Percentiles rank a stretch among this genome's conserved stretches.
phyloP scores from a whole-genome alignment of 2,797 vertebrate genomes.

The Acropternis orthonyx region DNA sequence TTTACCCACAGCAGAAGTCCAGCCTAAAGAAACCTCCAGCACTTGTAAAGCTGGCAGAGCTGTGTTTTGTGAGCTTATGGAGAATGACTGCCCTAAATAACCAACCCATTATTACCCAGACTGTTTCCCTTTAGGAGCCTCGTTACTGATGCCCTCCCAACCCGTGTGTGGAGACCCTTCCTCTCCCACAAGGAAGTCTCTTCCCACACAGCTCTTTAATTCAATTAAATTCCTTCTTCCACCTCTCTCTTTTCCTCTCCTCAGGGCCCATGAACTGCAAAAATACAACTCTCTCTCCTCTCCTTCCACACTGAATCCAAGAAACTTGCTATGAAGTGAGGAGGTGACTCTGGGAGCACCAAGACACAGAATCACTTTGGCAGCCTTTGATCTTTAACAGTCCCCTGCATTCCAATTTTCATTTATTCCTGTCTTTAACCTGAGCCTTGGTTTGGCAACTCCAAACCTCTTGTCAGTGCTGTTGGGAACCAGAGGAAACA shows the following conservation, averaged over 20 bases:
- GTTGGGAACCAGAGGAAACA: slow-evolving; percentile 15
- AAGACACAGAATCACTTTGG: background rate
- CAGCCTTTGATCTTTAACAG: slow-evolving; percentile 2
- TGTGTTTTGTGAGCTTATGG: background rate
- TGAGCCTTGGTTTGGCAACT: background rate
- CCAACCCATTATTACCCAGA: background rate
- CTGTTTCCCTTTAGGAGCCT: background rate
- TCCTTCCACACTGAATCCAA: background rate
- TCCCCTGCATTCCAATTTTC: background rate
- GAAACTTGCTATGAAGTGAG: background rate
- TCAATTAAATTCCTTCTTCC: background rate
- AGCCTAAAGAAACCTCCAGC: background rate
- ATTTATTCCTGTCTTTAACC: background rate
- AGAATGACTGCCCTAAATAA: background rate
- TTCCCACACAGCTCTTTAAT: background rate
- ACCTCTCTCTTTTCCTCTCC: background rate
- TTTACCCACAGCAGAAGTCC: background rate
- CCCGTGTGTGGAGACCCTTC: background rate
- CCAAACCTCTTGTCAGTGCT: slow-evolving; percentile 36
- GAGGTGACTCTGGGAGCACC: background rate
- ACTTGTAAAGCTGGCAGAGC: background rate
- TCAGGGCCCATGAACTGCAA: background rate
- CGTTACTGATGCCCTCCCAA: background rate
- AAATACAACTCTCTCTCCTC: background rate
- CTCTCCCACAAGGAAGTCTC: background rate